Evolutionary conservation across 2,113 vertebrate species (phyloP).

Genomic region (Rhinichthys klamathensis): DNA sequence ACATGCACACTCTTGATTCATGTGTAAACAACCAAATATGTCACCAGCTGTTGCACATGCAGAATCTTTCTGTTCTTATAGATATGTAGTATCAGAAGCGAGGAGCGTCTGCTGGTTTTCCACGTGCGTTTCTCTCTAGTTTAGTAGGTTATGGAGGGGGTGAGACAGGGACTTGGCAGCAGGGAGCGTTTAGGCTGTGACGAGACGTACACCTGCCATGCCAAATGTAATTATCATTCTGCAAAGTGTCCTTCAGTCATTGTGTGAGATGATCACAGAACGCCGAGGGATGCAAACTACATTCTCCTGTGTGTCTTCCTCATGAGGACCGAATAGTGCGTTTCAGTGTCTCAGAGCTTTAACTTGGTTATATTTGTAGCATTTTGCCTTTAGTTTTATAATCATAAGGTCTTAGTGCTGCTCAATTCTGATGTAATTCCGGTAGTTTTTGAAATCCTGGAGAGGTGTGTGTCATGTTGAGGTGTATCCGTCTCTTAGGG

Average conservation of each 20-base stretch:
- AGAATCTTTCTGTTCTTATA: background rate
- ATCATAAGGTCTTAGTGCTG: background rate
- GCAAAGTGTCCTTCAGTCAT: background rate
- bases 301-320: constrained; percentile 7
- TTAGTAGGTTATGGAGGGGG: constrained; percentile 20
- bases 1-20: background rate
- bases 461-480: constrained; percentile 6
- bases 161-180: constrained; percentile 28
- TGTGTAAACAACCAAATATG: background rate
- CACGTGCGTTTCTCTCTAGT: constrained; percentile 4
- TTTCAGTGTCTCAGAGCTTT: background rate
- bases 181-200: constrained; percentile 12
- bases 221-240: constrained; percentile 35
- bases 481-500: background rate
- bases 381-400: background rate
- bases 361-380: background rate
- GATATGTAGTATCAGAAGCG: background rate
- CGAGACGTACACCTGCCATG: constrained; percentile 40
- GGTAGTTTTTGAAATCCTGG: constrained; percentile 13
- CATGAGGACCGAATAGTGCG: background rate
- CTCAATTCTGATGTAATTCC: background rate
- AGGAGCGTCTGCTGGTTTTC: background rate
- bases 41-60: background rate
- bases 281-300: background rate
- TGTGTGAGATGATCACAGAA: background rate